Conservation (phyloP, 1,140 invertebrate species). For the Solenopsis fugax region DNA sequence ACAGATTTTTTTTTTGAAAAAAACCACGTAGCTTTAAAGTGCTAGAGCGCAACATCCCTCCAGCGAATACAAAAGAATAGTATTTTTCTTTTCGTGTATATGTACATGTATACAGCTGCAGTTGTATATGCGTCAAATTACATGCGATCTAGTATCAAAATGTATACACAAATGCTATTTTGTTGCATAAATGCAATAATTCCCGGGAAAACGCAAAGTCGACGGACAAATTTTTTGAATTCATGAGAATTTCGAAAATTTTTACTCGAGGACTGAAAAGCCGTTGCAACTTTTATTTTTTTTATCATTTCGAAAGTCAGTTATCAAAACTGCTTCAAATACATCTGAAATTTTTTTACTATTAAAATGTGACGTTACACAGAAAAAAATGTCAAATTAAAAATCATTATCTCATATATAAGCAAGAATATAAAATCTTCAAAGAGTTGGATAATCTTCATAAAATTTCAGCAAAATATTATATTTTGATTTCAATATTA, state of each 20-base stretch:
- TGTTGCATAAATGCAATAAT: not conserved
- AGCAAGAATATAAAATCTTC: too few relatives aligned
- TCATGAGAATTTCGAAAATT: not conserved
- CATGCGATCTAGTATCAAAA: slow-evolving; percentile 26
- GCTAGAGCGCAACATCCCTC: slow-evolving; percentile 32
- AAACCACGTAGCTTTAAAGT: slow-evolving; percentile 56
- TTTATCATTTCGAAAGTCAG: not conserved
- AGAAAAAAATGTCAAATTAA: too few relatives aligned
- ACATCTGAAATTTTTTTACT: not conserved
- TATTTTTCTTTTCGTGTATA: slow-evolving; percentile 38
- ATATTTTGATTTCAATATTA: too few relatives aligned
- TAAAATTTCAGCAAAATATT: too few relatives aligned
- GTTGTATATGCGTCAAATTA: slow-evolving; percentile 18
- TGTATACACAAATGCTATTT: not conserved
- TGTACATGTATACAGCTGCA: not conserved
- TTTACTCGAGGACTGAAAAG: not conserved
- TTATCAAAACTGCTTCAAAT: not conserved
- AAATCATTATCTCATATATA: too few relatives aligned
- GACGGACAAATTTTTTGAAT: not conserved
- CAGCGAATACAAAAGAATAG: slow-evolving; percentile 49
- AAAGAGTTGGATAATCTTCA: too few relatives aligned
- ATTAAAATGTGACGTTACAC: too few relatives aligned
- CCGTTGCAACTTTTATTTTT: not conserved
- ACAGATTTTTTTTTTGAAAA: slow-evolving; percentile 47
- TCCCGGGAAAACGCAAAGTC: not conserved